Base-by-base conservation (phyloP, 2,888 invertebrate genomes). In the Lacanobia oleracea region DNA sequence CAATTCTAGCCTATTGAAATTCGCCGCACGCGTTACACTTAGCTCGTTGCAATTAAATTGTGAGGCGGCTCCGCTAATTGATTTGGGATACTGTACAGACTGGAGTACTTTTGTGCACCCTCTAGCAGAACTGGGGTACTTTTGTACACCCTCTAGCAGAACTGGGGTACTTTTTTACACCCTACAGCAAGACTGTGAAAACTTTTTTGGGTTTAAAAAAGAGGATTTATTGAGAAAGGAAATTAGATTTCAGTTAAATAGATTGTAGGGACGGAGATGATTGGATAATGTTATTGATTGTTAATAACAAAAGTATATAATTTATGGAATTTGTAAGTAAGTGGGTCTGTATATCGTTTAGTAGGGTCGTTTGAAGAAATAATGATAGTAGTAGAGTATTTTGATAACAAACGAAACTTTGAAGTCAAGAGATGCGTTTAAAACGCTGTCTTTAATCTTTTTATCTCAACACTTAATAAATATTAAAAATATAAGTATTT, bases 31-130 rank as follows among this genome's bases (percentile, higher is more conserved):
- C 65, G 70, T 50, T 77, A 72, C 88, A 87, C 87, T 88, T 87
- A 86, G 75, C 86, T 85, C 65, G 81, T 67, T 85, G 88, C 89
- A 90, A 90, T 89, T 88, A 88, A 89, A 88, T 87, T 83, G 86
- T 69, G 82, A 81, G 77, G 69, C 81, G 81, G 79, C 81, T 69
- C 74, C 61, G 37, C 75, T 90, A 90, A 90, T 89, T 90, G 89
- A 90, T 90, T 90, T 79, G 84, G 85, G 86, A 84, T 87, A 77
- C 60, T 76, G 70, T 76, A 59, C 68, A 51, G 40, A 69, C 69
- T 57, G 60, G 27, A 56, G 60, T 37, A 67, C 48, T 71, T 67
- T 81, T 67, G 60, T 57, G 16, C 51, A 40, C 48, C 23, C 7
- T 57, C 64, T 14, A 14, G 53, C 23, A 61, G n/a, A 23, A 48